Percentiles rank a stretch among this genome's conserved stretches.
These are phyloP conservation scores for Pocillopora damicornis DNA, from an alignment of 64 coral and sea anemone genomes.

Conservation along the genomic window DNA sequence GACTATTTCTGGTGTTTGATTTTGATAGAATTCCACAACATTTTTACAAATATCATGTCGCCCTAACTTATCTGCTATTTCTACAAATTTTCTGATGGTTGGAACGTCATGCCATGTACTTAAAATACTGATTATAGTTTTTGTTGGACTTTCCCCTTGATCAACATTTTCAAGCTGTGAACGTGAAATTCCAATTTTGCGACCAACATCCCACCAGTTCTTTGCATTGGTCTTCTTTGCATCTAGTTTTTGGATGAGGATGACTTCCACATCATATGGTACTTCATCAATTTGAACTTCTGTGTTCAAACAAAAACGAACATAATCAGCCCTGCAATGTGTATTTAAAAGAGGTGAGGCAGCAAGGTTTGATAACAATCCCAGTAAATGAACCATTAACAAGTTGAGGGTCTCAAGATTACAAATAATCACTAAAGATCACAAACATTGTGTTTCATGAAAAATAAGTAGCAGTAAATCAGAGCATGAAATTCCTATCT, in stretches of 20 bases:
- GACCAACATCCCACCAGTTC: slow-evolving; percentile 10
- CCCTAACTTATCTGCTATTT: neutral
- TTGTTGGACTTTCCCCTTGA: neutral
- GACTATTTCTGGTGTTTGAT: neutral
- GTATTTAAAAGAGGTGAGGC: too few species aligned
- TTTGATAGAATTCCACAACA: neutral
- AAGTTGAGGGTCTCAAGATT: too few species aligned
- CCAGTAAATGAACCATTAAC: too few species aligned
- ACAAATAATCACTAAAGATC: too few species aligned
- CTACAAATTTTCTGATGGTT: neutral
- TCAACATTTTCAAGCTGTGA: neutral
- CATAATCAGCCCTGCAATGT: too few species aligned
- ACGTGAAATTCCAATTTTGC: neutral
- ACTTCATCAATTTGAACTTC: neutral
- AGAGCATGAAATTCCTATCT: too few species aligned
- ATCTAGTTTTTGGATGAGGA: neutral
- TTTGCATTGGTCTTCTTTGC: neutral
- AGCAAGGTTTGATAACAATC: too few species aligned
- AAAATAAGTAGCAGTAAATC: too few species aligned
- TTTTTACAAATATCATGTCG: neutral
- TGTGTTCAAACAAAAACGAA: neutral
- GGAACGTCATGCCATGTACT: neutral
- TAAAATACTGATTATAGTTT: neutral
- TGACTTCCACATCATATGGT: neutral
- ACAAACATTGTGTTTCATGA: too few species aligned